These are phyloP conservation scores for Vultur gryphus DNA, from an alignment of 2,797 vertebrate species.

Conservation along the genomic window DNA sequence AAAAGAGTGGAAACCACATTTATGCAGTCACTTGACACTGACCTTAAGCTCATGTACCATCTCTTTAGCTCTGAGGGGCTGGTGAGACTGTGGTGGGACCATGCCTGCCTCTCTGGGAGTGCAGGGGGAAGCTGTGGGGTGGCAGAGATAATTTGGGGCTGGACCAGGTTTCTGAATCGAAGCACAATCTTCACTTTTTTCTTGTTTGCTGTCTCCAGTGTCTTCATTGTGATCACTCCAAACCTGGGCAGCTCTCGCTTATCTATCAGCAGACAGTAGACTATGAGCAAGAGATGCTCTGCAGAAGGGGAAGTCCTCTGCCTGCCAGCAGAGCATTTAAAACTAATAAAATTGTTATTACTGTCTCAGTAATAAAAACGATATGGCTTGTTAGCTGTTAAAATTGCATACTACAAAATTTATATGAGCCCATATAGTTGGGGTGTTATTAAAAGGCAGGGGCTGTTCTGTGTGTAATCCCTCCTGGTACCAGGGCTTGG, in stretches of 20 bases:
- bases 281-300: neutral
- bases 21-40: neutral
- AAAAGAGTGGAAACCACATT: neutral
- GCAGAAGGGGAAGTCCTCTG: neutral
- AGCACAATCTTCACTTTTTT: neutral
- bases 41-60: accelerated
- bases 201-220: neutral
- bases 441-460: neutral
- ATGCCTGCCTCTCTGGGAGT: no score
- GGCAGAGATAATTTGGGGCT: neutral
- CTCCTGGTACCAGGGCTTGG: neutral
- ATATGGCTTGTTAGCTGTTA: slow-evolving; percentile 26
- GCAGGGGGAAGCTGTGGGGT: neutral
- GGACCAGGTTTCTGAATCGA: neutral
- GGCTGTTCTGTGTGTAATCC: neutral
- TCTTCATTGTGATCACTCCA: neutral
- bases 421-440: neutral
- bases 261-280: neutral
- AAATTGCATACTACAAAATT: slow-evolving; percentile 2
- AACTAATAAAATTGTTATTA: slow-evolving; percentile 25
- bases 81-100: neutral
- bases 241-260: neutral
- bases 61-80: neutral
- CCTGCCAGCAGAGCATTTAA: neutral
- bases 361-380: slow-evolving; percentile 4